Evolutionary conservation across 1,140 invertebrate genomes (phyloP), one percentile per base, ranked within the genome.

Genomic region (Drosophila lowei): DNA sequence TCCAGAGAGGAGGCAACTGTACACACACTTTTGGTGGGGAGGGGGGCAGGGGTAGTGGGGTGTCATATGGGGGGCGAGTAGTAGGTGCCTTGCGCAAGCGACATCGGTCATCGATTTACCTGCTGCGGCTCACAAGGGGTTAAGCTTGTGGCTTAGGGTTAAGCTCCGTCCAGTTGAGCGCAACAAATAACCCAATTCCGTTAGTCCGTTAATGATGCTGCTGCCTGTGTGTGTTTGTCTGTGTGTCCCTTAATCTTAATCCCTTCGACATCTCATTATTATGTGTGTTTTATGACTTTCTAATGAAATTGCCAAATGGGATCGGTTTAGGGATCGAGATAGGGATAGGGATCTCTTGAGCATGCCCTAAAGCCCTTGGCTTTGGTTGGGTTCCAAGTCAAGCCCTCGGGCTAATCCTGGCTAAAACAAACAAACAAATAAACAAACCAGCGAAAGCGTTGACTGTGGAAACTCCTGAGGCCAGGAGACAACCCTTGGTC

Each of bases 381-480:
- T 9, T 2, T 15, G 49, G 63, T 43, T 18, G 55, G 34, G 48
- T 65, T 42, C 47, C 60, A 60, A 68, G 50, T 72, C 66, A 72
- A 80, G 73, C 72, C 59, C 71, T 62, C 28, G 28, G 34, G 55
- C 61, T 85, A 80, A 76, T 85, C 79, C 79, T 25, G 56, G 48
- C 60, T 38, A 13, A 84, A 84, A 84, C 80, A 84, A 84, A 84
- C 70, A 84, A 83, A 85, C 72, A 83, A 65, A 65, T 47, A 42
- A 34, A 21, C 42, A 23, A 42, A 28, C 8, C 21, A 13, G 48
- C 28, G 18, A 25, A 28, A 11, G 43, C 47, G 15, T 42, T 38
- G 34, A 38, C 34, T 41, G 55, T 23, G 72, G 62, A 76, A 76
- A 76, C 34, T 57, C 68, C 68, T 30, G 47, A 72, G 50, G 34